Conservation (phyloP, 2,797 vertebrate genomes). For the Labeo calbasu region DNA sequence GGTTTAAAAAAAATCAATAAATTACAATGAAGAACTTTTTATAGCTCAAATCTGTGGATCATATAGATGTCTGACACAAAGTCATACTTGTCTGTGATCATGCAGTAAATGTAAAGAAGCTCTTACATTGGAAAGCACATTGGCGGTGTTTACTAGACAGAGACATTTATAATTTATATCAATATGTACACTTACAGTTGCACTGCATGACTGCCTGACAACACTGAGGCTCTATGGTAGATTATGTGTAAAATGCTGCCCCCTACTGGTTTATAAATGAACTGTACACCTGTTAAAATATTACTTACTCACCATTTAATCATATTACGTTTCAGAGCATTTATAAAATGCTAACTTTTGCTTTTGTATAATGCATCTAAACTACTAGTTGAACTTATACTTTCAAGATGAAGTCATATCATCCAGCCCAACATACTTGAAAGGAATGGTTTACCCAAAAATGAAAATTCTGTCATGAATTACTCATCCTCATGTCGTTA, state of each 20-base stretch:
- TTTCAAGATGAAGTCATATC: background rate
- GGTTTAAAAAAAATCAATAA: background rate
- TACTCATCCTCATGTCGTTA: too few relatives aligned
- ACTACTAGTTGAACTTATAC: background rate
- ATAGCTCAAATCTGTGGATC: background rate
- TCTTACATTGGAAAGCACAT: background rate
- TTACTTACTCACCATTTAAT: background rate
- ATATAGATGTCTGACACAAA: background rate
- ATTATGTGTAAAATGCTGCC: slow-evolving; percentile 32
- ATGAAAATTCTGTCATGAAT: too few relatives aligned
- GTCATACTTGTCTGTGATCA: background rate
- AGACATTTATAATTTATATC: background rate
- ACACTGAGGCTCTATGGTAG: background rate
- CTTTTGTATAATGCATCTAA: background rate
- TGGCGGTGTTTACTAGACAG: background rate
- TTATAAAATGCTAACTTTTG: background rate
- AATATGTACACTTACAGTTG: background rate
- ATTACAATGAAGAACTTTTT: background rate
- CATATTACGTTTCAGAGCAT: background rate
- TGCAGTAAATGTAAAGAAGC: background rate
- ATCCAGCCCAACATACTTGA: background rate
- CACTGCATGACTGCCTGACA: background rate
- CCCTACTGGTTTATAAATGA: background rate
- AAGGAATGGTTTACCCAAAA: too few relatives aligned
- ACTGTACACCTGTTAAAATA: background rate